These are phyloP conservation scores for Clarias pachynema DNA, from an alignment of 2,797 vertebrate genomes.

Conservation along the genomic window DNA sequence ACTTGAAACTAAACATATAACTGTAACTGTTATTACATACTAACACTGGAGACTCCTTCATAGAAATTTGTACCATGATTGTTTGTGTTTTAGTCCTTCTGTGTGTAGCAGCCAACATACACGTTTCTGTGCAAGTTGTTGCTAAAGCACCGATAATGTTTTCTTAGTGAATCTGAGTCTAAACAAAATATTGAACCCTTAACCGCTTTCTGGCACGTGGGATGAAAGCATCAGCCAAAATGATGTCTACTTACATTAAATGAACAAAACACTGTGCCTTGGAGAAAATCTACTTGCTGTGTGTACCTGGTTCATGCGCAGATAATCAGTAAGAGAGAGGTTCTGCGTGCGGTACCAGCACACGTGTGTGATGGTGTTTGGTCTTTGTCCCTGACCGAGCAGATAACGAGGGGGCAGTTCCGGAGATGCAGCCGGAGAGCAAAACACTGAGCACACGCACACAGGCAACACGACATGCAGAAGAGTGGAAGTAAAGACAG, in stretches of 20 bases:
- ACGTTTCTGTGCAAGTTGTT: not conserved
- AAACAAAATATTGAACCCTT: not conserved
- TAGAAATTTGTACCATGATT: not conserved
- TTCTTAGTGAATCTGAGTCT: not conserved
- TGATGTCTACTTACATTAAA: no score
- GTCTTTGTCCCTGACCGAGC: slow-evolving; percentile 86
- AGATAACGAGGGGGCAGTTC: slow-evolving; percentile 87
- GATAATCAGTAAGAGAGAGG: slow-evolving; percentile 90
- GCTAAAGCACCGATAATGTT: not conserved
- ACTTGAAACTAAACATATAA: not conserved
- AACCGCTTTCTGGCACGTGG: not conserved
- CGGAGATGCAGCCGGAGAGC: slow-evolving; percentile 81
- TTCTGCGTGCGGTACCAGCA: slow-evolving; percentile 97
- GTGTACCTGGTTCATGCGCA: slow-evolving; percentile 93
- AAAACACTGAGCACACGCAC: slow-evolving; percentile 74
- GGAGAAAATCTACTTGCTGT: not conserved
- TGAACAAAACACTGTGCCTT: not conserved
- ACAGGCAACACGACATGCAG: slow-evolving; percentile 58
- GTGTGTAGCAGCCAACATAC: not conserved
- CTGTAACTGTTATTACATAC: not conserved
- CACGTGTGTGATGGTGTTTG: slow-evolving; percentile 94
- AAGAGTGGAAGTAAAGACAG: not conserved
- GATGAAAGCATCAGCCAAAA: not conserved
- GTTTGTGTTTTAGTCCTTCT: not conserved
- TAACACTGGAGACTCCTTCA: not conserved